Evolutionary conservation across 2,888 invertebrate species (phyloP).

Genomic region (Amiota communis): DNA sequence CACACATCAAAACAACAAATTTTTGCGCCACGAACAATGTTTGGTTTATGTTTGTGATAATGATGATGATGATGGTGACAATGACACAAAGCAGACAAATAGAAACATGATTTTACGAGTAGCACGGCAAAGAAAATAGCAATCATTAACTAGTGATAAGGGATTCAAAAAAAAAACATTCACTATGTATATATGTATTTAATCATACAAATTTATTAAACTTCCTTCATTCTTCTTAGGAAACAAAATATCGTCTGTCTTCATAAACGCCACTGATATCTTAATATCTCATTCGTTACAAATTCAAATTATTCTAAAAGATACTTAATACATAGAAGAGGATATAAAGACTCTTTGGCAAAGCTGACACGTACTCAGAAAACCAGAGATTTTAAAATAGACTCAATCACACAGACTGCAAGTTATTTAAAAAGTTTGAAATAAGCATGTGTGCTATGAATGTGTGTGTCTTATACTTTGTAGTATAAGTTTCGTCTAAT

Average conservation of each 20-base stretch:
- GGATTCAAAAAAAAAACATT: too few relatives aligned
- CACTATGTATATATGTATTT: too few relatives aligned
- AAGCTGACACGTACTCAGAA: slow-evolving; percentile 10
- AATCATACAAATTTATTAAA: too few relatives aligned
- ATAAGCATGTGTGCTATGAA: too few relatives aligned
- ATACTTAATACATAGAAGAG: slow-evolving; percentile 65
- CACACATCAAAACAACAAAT: slow-evolving; percentile 39
- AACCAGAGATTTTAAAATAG: background rate
- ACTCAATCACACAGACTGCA: slow-evolving; percentile 20
- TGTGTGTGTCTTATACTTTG: too few relatives aligned
- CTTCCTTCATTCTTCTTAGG: too few relatives aligned
- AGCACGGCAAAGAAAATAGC: too few relatives aligned
- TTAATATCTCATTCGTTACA: slow-evolving; percentile 44
- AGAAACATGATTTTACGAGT: background rate
- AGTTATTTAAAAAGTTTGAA: too few relatives aligned
- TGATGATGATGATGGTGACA: slow-evolving; percentile 37
- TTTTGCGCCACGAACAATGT: slow-evolving; percentile 47
- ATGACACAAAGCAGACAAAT: slow-evolving; percentile 3
- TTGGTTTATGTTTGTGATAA: background rate
- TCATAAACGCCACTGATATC: slow-evolving; percentile 55
- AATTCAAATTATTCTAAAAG: slow-evolving; percentile 66
- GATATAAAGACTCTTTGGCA: slow-evolving; percentile 42
- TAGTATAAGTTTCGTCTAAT: too few relatives aligned
- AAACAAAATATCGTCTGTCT: slow-evolving; percentile 12
- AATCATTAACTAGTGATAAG: too few relatives aligned